These are phyloP conservation scores for Falco columbarius DNA, from an alignment of 2,797 vertebrate species.

Conservation along the genomic window DNA sequence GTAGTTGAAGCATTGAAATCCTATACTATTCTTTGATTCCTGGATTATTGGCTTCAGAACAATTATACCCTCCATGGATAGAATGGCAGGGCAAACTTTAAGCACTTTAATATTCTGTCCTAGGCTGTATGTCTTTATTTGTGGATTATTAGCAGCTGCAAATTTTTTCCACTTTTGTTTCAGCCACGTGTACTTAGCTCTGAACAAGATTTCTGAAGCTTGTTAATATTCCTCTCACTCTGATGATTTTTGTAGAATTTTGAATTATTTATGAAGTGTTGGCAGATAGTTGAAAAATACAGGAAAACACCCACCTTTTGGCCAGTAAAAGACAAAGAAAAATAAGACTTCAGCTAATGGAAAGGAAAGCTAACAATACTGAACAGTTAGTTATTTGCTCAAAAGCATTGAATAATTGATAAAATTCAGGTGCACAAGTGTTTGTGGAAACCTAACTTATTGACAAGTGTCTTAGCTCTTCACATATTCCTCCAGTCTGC, in stretches of 20 bases:
- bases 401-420: not conserved
- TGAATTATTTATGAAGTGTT: slow-evolving; percentile 36
- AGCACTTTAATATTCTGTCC: not conserved
- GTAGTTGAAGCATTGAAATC: not conserved
- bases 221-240: not conserved
- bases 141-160: not conserved
- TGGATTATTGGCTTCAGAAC: not conserved
- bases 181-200: not conserved
- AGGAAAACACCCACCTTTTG: not conserved
- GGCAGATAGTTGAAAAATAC: not conserved
- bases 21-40: not conserved
- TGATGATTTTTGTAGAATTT: not conserved
- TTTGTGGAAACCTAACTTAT: not conserved
- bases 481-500: not conserved
- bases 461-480: not conserved
- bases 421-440: not conserved
- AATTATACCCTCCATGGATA: not conserved
- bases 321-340: slow-evolving; percentile 11
- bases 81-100: not conserved
- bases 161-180: not conserved
- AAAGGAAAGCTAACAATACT: not conserved
- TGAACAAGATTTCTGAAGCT: not conserved
- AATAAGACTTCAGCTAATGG: not conserved
- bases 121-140: not conserved
- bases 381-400: not conserved